Percentiles rank a stretch among this genome's conserved stretches.
These are phyloP conservation scores for Atractosteus spatula DNA, from an alignment of 2,113 vertebrate species.

Conservation along the genomic window DNA sequence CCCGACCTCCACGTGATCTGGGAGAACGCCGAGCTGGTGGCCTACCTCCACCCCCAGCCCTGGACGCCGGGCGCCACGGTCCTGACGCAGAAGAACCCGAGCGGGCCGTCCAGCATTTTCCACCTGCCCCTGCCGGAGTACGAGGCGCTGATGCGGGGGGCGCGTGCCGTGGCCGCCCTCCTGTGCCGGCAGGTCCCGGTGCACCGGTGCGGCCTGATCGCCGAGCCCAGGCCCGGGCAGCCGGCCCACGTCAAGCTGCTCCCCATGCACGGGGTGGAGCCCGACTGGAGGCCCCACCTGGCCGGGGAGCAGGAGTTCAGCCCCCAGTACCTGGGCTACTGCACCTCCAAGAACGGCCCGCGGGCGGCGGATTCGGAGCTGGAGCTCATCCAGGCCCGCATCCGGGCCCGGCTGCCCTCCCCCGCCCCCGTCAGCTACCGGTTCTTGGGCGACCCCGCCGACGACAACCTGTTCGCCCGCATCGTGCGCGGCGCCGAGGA, in stretches of 20 bases:
- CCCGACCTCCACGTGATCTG: conserved; percentile 48
- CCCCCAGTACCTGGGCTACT: conserved; percentile 51
- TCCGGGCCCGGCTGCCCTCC: conserved; percentile 44
- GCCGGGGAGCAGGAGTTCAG: conserved; percentile 57
- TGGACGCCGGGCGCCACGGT: conserved; percentile 65
- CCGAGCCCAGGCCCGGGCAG: conserved; percentile 44
- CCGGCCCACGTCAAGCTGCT: conserved; percentile 52
- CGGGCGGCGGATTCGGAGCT: conserved; percentile 51
- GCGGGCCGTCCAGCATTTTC: conserved; percentile 47
- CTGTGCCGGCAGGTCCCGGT: conserved; percentile 56
- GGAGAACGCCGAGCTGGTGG: conserved; percentile 54
- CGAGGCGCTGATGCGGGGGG: conserved; percentile 51
- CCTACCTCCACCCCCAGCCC: conserved; percentile 57
- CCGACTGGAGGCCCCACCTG: conserved; percentile 58
- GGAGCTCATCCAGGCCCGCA: conserved; percentile 44
- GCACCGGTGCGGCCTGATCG: conserved; percentile 59
- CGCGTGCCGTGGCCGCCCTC: conserved; percentile 41
- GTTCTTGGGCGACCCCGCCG: conserved; percentile 47
- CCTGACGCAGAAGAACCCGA: conserved; percentile 38
- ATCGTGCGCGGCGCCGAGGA: conserved; percentile 65
- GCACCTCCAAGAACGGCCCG: conserved; percentile 63
- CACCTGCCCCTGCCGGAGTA: conserved; percentile 50
- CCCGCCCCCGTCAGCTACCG: conserved; percentile 39
- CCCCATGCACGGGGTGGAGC: conserved; percentile 62
- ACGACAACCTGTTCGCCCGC: conserved; percentile 56